Evolutionary conservation across 1,140 invertebrate species (phyloP).

Genomic region (Microvelia longipes): DNA sequence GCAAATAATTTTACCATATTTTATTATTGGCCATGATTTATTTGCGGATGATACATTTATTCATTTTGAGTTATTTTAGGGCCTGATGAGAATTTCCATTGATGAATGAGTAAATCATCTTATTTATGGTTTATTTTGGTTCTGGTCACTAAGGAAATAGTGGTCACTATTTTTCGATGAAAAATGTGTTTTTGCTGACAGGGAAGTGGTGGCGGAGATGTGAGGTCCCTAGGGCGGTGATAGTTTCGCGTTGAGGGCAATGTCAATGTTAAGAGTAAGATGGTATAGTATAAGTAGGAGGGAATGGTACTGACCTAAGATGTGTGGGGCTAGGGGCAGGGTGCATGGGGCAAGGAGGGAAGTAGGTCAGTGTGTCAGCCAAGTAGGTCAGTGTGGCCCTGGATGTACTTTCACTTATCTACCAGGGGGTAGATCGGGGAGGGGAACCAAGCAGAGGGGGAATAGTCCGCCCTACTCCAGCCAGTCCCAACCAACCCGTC

Average conservation of each 20-base stretch:
- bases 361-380: constrained; percentile 19
- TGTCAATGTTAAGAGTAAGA: neutral
- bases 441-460: neutral
- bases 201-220: neutral
- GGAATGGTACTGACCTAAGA: neutral
- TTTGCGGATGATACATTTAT: no score
- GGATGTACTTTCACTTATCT: constrained; percentile 14
- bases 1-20: no score
- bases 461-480: neutral
- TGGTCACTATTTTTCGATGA: neutral
- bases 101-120: neutral
- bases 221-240: neutral
- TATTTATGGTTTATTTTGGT: neutral
- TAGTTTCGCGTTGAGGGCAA: neutral
- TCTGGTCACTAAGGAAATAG: neutral
- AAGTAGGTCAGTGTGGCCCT: neutral
- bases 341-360: constrained; percentile 5
- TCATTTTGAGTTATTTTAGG: neutral
- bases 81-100: neutral
- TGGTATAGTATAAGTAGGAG: neutral
- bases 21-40: no score
- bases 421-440: neutral
- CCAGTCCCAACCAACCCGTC: constrained; percentile 1
- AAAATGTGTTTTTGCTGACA: neutral
- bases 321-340: neutral